phyloP scores from a whole-genome alignment of 2,888 invertebrate genomes.

The Antheraea assamensis region DNA sequence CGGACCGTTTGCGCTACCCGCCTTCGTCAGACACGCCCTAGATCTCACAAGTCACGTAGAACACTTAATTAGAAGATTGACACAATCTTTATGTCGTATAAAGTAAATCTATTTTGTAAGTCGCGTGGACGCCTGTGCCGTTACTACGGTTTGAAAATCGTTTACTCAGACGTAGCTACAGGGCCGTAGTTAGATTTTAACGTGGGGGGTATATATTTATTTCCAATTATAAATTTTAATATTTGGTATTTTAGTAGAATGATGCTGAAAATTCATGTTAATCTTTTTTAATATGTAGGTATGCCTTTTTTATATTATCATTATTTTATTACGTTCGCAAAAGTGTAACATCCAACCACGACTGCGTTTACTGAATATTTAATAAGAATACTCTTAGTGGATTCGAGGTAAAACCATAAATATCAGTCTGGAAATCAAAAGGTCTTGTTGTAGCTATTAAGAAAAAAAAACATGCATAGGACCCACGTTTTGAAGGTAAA shows the following conservation, averaged over 20 bases:
- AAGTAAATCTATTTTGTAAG: background rate
- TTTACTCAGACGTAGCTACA: background rate
- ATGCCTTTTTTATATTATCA: too few relatives aligned
- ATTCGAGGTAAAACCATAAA: too few relatives aligned
- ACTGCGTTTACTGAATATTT: too few relatives aligned
- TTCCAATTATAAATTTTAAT: background rate
- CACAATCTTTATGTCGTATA: background rate
- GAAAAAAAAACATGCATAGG: too few relatives aligned
- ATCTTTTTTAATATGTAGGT: too few relatives aligned
- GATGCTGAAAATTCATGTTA: too few relatives aligned
- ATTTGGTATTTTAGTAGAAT: background rate
- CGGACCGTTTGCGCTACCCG: slow-evolving; percentile 74
- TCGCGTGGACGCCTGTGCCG: background rate
- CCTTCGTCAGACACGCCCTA: slow-evolving; percentile 77
- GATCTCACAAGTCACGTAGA: slow-evolving; percentile 58
- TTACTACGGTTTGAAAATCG: background rate
- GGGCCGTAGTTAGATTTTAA: background rate
- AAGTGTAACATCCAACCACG: too few relatives aligned
- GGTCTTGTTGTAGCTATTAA: too few relatives aligned
- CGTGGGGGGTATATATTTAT: background rate
- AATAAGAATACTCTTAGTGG: too few relatives aligned
- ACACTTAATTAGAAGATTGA: slow-evolving; percentile 59
- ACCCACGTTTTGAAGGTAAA: too few relatives aligned
- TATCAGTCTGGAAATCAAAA: too few relatives aligned
- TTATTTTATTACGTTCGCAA: too few relatives aligned